These are phyloP conservation scores for Rallus crepitans DNA, from an alignment of 2,797 vertebrate species.

Conservation along the genomic window DNA sequence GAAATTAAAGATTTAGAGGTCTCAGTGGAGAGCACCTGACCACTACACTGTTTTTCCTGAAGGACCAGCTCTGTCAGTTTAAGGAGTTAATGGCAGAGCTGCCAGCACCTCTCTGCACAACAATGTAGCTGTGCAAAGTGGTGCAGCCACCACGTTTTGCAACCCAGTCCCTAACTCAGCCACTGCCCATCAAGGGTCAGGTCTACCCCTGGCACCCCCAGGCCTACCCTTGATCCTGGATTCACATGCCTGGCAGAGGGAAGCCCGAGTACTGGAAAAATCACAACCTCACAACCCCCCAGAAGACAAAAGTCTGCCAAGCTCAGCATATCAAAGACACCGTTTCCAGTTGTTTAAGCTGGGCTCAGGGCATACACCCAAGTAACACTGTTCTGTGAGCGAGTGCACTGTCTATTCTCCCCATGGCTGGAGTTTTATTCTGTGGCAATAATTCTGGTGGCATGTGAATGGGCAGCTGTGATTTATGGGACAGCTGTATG, in stretches of 20 bases:
- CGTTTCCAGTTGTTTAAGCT: not conserved
- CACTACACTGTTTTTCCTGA: not conserved
- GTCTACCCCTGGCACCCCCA: not conserved
- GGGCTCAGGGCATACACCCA: not conserved
- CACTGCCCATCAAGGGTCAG: fast-evolving
- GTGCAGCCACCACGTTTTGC: not conserved
- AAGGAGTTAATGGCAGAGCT: not conserved
- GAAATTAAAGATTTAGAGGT: not conserved
- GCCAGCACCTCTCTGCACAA: not conserved
- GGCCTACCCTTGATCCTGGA: not conserved
- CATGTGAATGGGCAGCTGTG: not conserved
- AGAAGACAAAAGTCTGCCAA: not conserved
- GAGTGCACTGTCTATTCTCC: not conserved
- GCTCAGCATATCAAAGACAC: not conserved
- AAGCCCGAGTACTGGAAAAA: not conserved
- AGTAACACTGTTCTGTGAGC: not conserved
- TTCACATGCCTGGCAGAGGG: not conserved
- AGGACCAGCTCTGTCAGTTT: not conserved
- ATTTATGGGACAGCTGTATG: not conserved
- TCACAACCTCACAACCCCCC: fast-evolving
- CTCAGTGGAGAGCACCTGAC: not conserved
- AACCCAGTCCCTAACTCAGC: not conserved
- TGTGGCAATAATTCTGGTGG: not conserved
- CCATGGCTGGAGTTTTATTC: not conserved
- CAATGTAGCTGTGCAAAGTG: not conserved